Evolutionary conservation across 1,140 invertebrate species (phyloP), one percentile per base, ranked within the genome.

Genomic region (Eciton burchellii): DNA sequence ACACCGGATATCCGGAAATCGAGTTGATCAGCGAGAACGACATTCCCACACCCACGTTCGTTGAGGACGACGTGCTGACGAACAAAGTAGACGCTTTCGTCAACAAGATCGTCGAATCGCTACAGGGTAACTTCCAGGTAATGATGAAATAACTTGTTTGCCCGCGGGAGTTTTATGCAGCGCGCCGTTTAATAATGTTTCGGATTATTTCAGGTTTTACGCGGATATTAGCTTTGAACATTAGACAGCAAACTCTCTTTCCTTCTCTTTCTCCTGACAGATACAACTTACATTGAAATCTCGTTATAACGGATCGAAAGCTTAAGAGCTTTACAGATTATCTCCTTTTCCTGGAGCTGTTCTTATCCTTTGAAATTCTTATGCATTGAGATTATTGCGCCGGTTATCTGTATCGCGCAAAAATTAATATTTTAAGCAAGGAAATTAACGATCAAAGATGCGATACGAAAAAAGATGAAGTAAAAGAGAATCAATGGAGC

Each of bases 31-130:
- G 93, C 24, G 95, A 97, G 45, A 91, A 96, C 14, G 96, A 96
- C 72, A 95, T 96, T 2, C 96, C 96, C 9, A 97, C 97, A 0
- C 96, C 97, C 0, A 94, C 94, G 1, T 96, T 97, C 70, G 95
- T 97, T 72, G 96, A 97, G 89, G 97, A 97, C 85, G 96, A 96
- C 0, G 95, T 95, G 62, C 91, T 97, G 11, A 96, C 97, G 79
- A 95, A 96, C 11, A 97, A 97, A 93, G 96, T 98, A 85, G 97
- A 97, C 86, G 94, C 95, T 0, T 96, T 98, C 89, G 97, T 98
- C 0, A 96, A 97, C 87, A 97, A 97, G 90, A 96, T 97, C 19
- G 97, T 97, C 9, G 95, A 97, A 82, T 97, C 97, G 21, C 92
- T 98, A 1, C 96, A 97, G 92, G 96, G 96, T 16, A 97, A 97